Conservation (phyloP, 2,888 invertebrate species). For the Lymantria dispar region DNA sequence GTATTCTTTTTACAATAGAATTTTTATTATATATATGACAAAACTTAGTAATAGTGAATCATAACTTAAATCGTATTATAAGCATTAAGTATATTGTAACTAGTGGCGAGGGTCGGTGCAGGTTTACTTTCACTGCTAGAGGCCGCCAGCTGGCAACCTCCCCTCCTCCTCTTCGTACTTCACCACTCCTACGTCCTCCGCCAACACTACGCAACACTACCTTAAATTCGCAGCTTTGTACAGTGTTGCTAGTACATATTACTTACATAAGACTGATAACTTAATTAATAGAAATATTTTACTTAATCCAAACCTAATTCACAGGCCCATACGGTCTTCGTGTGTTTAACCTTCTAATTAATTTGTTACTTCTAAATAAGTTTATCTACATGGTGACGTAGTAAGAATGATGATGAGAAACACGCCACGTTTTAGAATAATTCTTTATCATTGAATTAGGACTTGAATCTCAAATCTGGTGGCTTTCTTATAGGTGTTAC, state of each 20-base stretch:
- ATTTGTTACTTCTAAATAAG: too few relatives aligned
- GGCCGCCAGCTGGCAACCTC: conserved; percentile 71
- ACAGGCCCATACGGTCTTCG: background rate
- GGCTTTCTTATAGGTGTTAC: too few relatives aligned
- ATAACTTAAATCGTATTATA: conserved; percentile 42
- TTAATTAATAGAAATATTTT: conserved; percentile 29
- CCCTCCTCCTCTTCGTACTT: conserved; percentile 29
- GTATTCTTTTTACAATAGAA: conserved; percentile 15
- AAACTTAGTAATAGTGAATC: conserved; percentile 38
- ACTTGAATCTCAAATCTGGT: too few relatives aligned
- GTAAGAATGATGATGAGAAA: too few relatives aligned
- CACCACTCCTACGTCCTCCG: conserved; percentile 31
- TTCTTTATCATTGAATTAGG: too few relatives aligned
- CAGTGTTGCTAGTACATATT: conserved; percentile 33
- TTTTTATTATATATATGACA: conserved; percentile 20
- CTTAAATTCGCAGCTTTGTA: conserved; percentile 57
- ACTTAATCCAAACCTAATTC: conserved; percentile 26
- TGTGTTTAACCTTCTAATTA: too few relatives aligned
- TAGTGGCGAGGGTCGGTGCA: conserved; percentile 51
- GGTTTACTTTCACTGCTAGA: conserved; percentile 78
- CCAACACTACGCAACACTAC: conserved; percentile 64
- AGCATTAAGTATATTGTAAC: conserved; percentile 36
- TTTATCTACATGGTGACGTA: too few relatives aligned
- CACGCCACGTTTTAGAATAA: too few relatives aligned
- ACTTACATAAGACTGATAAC: conserved; percentile 34